phyloP scores from a whole-genome alignment of 2,888 invertebrate species.

The Cataglyphis altisquamis region DNA sequence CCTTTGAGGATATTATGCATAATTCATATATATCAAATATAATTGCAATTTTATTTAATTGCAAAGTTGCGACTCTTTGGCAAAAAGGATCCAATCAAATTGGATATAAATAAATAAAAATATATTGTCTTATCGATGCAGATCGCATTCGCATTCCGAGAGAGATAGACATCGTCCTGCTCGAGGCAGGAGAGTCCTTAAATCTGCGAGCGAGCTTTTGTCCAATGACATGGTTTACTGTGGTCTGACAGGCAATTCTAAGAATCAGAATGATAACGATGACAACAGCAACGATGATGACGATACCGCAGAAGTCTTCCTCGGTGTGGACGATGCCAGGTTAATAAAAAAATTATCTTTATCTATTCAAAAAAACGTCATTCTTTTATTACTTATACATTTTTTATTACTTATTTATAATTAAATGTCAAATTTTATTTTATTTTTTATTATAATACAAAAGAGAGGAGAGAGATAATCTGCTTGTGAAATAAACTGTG shows the following conservation, averaged over 20 bases:
- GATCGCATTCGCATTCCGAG: slow-evolving; percentile 84
- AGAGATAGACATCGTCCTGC: slow-evolving; percentile 77
- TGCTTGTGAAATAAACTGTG: background rate
- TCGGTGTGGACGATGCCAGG: slow-evolving; percentile 87
- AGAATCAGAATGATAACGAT: slow-evolving; percentile 60
- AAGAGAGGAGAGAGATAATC: background rate
- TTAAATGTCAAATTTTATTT: background rate
- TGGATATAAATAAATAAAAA: background rate
- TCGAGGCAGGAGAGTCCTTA: slow-evolving; percentile 77
- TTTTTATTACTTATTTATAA: background rate
- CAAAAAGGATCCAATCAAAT: background rate
- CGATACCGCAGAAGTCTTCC: slow-evolving; percentile 88
- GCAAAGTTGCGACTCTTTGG: background rate
- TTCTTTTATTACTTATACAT: background rate
- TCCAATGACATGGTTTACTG: slow-evolving; percentile 83
- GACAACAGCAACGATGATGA: slow-evolving; percentile 71
- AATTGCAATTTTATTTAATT: background rate
- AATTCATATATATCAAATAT: background rate
- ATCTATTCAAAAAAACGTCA: background rate
- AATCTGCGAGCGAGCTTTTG: slow-evolving; percentile 84
- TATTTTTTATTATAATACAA: background rate
- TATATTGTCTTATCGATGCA: slow-evolving; percentile 6
- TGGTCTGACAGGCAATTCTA: slow-evolving; percentile 70
- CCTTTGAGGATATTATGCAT: background rate
- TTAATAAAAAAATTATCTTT: slow-evolving; percentile 69